phyloP scores from a whole-genome alignment of 2,888 invertebrate species.

The Hemistola chrysoprasaria region DNA sequence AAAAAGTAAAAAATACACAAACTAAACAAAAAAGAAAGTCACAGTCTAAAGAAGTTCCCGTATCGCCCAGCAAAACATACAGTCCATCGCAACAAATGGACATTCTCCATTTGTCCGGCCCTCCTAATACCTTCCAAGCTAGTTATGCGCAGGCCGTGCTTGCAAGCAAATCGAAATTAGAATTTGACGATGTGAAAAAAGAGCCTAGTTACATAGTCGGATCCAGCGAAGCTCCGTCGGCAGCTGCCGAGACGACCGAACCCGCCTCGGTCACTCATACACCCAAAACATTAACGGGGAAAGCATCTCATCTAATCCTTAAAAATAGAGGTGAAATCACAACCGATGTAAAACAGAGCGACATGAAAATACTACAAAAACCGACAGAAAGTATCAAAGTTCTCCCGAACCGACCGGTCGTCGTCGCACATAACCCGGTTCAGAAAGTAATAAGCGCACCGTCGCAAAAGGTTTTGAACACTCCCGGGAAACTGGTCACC shows the following conservation, averaged over 20 bases:
- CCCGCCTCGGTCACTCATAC: constrained; percentile 41
- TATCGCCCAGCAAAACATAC: constrained; percentile 58
- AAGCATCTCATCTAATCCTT: constrained; percentile 68
- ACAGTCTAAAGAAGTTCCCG: constrained; percentile 51
- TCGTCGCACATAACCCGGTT: constrained; percentile 58
- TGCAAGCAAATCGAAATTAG: constrained; percentile 59
- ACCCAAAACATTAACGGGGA: constrained; percentile 51
- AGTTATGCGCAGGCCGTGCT: constrained; percentile 72
- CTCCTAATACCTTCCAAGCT: constrained; percentile 73
- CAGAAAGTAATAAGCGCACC: constrained; percentile 52
- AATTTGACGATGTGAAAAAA: constrained; percentile 61
- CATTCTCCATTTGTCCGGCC: constrained; percentile 55
- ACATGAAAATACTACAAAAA: constrained; percentile 70
- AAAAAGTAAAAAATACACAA: constrained; percentile 42
- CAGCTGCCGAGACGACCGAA: constrained; percentile 62
- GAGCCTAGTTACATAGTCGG: constrained; percentile 62
- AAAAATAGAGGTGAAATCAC: constrained; percentile 60
- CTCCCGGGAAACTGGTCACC: constrained; percentile 63
- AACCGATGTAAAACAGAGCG: constrained; percentile 56
- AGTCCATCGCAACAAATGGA: constrained; percentile 52
- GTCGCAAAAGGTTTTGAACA: constrained; percentile 57
- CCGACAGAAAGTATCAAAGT: constrained; percentile 65
- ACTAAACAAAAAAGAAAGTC: constrained; percentile 58
- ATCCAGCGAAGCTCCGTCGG: constrained; percentile 45
- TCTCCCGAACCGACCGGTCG: constrained; percentile 67